Base-by-base conservation (phyloP, 1,140 invertebrate genomes). In the Zaprionus tsacasi region DNA sequence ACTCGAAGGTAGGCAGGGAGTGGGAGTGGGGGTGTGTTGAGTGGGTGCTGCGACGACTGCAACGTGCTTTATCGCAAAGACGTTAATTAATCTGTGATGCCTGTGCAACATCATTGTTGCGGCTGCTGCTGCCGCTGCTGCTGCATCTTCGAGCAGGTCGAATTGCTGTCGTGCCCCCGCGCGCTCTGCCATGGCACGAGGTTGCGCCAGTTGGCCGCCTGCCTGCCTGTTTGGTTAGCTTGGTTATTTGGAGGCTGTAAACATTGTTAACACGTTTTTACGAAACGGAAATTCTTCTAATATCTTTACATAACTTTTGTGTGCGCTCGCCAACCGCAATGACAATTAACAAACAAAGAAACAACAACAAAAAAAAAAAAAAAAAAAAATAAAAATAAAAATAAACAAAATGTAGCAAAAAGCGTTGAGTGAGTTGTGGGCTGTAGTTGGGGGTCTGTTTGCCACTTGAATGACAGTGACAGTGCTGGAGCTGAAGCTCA, bases 51-150 rank as follows among this genome's bases (percentile, higher is more conserved):
- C 30, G 15, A 10, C 6, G 15, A 10, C 6, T 21, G 30, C 80
- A 72, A 88, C 83, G 83, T 87, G 83, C 83, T 67, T 83, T 87
- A 87, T 87, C 83, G 73, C 77, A 79, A 63, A 83, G 83, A 88
- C 80, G 83, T 70, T 87, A 88, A 88, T 88, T 87, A 87, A 87
- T 87, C 83, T 88, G 70, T 75, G 81, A 70, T 65, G 82, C 78
- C 82, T 70, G 66, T 70, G 66, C 55, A 71, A 70, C 68, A 40
- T 58, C 76, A 82, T 87, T 77, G 73, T 78, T 66, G 70, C 50
- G 58, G 69, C 63, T 40, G 38, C 38, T 74, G 81, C 68, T 70
- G 73, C 76, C 2, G 69, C 63, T 40, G 38, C 38, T 74, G 81
- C 68, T 70, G 73, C 76, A 75, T 87, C 79, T 87, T 87, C 69